Conservation (phyloP, 2,797 vertebrate species). For the Argyrosomus regius region DNA sequence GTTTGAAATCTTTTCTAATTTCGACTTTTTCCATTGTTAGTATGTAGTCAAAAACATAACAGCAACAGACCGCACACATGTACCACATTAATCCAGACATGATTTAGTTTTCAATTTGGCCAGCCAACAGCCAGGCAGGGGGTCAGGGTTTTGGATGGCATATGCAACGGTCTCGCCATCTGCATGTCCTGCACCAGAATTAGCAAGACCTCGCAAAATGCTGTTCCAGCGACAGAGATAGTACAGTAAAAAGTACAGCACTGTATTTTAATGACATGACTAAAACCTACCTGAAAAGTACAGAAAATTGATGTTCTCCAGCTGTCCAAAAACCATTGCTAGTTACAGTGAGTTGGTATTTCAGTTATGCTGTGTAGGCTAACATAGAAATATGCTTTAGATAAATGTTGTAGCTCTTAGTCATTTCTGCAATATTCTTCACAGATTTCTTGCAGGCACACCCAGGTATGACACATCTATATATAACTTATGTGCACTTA, state of each 20-base stretch:
- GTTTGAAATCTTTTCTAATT: neutral
- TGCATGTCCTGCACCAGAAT: slow-evolving; percentile 38
- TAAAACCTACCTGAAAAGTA: slow-evolving; percentile 13
- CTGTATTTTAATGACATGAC: slow-evolving; percentile 14
- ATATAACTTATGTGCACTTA: neutral
- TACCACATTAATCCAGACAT: slow-evolving; percentile 44
- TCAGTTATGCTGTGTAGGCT: neutral
- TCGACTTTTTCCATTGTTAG: no score
- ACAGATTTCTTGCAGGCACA: neutral
- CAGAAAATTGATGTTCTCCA: slow-evolving; percentile 1
- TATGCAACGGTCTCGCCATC: slow-evolving; percentile 34
- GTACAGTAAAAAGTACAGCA: neutral
- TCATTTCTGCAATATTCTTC: neutral
- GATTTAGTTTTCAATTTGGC: slow-evolving; percentile 52
- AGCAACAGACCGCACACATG: slow-evolving; percentile 15
- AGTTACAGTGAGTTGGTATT: neutral
- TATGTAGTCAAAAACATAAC: neutral
- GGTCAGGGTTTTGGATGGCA: slow-evolving; percentile 40
- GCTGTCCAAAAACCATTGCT: neutral
- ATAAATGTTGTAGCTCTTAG: neutral
- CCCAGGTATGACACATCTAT: neutral
- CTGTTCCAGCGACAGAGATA: neutral
- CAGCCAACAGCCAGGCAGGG: slow-evolving; percentile 29
- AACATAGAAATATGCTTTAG: neutral
- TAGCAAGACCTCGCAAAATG: slow-evolving; percentile 6